phyloP scores from a whole-genome alignment of 2,888 invertebrate species.

The Leptarthrus brevirostris region DNA sequence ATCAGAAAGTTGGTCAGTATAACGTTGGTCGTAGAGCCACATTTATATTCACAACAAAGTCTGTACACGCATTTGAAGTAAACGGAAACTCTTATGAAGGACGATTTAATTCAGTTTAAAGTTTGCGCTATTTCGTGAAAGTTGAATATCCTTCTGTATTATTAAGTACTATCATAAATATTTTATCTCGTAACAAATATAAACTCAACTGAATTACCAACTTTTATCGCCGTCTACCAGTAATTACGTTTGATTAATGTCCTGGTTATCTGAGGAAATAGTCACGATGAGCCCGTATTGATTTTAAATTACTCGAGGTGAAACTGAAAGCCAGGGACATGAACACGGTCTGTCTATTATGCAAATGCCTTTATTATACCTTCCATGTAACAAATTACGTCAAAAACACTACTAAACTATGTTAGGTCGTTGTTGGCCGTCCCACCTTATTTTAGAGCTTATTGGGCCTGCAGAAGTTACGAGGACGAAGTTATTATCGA shows the following conservation, averaged over 20 bases:
- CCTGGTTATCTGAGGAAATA: conserved; percentile 36
- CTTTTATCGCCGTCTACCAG: conserved; percentile 32
- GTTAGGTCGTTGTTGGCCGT: not conserved
- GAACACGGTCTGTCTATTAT: conserved; percentile 32
- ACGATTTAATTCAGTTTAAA: too few species aligned
- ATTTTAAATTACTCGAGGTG: conserved; percentile 34
- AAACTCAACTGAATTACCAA: conserved; percentile 23
- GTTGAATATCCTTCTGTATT: too few species aligned
- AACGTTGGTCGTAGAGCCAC: too few species aligned
- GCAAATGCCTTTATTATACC: conserved; percentile 48
- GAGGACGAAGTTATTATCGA: conserved; percentile 34
- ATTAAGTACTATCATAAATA: too few species aligned
- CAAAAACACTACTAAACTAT: conserved; percentile 20
- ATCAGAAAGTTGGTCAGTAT: too few species aligned
- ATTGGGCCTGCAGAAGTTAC: conserved; percentile 2
- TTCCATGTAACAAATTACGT: conserved; percentile 43
- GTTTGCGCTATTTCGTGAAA: too few species aligned
- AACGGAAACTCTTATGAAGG: too few species aligned
- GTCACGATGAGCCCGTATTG: conserved; percentile 39
- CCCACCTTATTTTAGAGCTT: not conserved
- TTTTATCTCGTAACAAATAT: conserved; percentile 7
- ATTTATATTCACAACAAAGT: too few species aligned
- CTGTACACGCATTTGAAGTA: too few species aligned
- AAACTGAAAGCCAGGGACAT: conserved; percentile 10
- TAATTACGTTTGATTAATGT: conserved; percentile 42